Percentiles rank a stretch among this genome's conserved stretches.
Conservation (phyloP, 2,888 invertebrate species). For the Caenorhabditis virilis region DNA sequence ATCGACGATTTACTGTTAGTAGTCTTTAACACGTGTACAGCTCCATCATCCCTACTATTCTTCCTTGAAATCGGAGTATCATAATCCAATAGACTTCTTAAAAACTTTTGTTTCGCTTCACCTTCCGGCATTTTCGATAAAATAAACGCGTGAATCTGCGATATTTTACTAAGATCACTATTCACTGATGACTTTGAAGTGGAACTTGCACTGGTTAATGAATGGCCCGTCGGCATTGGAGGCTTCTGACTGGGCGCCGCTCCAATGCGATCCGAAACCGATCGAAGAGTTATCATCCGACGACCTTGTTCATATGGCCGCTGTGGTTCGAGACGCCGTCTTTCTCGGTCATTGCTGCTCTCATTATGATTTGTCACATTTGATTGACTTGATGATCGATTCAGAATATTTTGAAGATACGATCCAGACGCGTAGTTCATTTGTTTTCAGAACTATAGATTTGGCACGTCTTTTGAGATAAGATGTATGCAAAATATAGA, state of each 20-base stretch:
- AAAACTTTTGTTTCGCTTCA: conserved; percentile 59
- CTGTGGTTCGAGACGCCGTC: conserved; percentile 24
- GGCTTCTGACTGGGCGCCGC: conserved; percentile 5
- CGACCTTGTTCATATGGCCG: conserved; percentile 3
- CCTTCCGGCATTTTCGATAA: conserved; percentile 59
- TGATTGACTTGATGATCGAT: conserved; percentile 29
- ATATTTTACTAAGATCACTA: conserved; percentile 37
- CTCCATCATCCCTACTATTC: conserved; percentile 23
- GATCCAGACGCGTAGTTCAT: conserved; percentile 42
- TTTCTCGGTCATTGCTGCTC: conserved; percentile 1
- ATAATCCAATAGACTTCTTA: conserved; percentile 59
- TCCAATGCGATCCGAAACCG: conserved; percentile 27
- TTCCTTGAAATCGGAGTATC: conserved; percentile 44
- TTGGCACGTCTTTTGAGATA: too few relatives aligned
- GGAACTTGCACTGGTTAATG: conserved; percentile 20
- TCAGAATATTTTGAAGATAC: conserved; percentile 35
- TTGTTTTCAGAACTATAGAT: conserved; percentile 8
- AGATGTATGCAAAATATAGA: too few relatives aligned
- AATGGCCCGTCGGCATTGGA: background rate
- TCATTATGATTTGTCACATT: background rate
- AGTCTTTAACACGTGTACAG: conserved; percentile 16
- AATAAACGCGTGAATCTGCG: conserved; percentile 63
- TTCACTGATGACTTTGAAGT: too few relatives aligned
- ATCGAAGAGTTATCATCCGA: conserved; percentile 9
- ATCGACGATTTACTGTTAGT: conserved; percentile 37